Conservation (phyloP, 2,888 invertebrate species). For the Petrolisthes manimaculis region DNA sequence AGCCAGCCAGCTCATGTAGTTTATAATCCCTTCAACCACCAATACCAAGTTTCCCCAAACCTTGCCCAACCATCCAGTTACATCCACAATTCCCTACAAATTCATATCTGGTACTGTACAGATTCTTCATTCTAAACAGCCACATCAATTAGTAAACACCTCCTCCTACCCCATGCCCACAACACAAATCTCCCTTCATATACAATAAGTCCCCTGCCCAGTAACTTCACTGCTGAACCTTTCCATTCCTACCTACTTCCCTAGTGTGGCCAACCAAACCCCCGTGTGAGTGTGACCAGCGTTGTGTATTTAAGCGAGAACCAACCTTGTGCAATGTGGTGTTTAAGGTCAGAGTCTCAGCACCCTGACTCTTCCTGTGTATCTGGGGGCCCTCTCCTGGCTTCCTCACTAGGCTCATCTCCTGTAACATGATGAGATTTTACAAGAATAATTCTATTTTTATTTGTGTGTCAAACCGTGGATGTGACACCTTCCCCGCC, state of each 20-base stretch:
- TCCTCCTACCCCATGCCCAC: not conserved
- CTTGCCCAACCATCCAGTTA: no score
- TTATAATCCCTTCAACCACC: no score
- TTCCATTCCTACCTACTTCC: not conserved
- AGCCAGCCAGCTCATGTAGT: no score
- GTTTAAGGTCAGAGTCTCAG: not conserved
- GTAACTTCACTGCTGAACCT: not conserved
- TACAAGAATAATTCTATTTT: not conserved
- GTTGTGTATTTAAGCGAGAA: not conserved
- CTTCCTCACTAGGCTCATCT: conserved; percentile 30
- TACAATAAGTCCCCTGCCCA: not conserved
- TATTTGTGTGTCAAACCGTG: conserved; percentile 25
- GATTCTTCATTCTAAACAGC: not conserved
- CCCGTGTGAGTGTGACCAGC: not conserved
- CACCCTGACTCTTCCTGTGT: not conserved
- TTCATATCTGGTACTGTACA: no score
- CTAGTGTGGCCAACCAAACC: not conserved
- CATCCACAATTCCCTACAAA: no score
- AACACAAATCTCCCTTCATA: not conserved
- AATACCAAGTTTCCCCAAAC: no score
- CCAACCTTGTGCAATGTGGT: not conserved
- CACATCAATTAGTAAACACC: not conserved
- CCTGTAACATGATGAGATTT: conserved; percentile 35
- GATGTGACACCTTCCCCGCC: conserved; percentile 33
- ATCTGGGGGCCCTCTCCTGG: not conserved